Evolutionary conservation across 2,888 invertebrate genomes (phyloP).

Genomic region (Lithophane semibrunnea): DNA sequence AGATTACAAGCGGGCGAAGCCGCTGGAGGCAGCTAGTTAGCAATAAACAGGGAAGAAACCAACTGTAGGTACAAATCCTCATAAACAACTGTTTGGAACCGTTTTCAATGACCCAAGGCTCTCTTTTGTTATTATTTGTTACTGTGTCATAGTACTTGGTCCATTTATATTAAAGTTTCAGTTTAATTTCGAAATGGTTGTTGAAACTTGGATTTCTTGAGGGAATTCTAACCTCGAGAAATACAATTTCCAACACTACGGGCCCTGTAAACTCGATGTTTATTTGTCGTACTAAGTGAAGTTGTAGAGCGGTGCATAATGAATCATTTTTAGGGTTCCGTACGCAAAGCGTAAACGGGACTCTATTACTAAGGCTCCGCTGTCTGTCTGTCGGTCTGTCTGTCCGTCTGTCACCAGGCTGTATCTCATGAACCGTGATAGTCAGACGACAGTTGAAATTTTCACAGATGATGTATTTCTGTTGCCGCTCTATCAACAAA

Average conservation of each 20-base stretch:
- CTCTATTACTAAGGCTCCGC: too few relatives aligned
- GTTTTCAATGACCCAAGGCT: constrained; percentile 1
- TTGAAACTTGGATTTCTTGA: background rate
- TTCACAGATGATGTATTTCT: too few relatives aligned
- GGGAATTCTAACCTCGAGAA: background rate
- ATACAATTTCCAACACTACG: constrained; percentile 5
- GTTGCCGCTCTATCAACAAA: too few relatives aligned
- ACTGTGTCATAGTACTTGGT: background rate
- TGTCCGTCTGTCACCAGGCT: too few relatives aligned
- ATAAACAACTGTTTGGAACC: background rate
- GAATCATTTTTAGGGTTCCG: too few relatives aligned
- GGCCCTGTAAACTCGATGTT: constrained; percentile 15
- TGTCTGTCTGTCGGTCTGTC: too few relatives aligned
- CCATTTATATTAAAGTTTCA: background rate
- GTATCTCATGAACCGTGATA: too few relatives aligned
- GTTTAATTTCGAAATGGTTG: background rate
- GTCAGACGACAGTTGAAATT: too few relatives aligned
- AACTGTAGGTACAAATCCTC: background rate
- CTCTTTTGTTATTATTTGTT: background rate
- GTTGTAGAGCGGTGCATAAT: constrained; percentile 22
- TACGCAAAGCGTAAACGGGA: too few relatives aligned
- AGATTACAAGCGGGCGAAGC: too few relatives aligned
- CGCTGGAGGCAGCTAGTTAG: too few relatives aligned
- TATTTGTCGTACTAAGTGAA: constrained; percentile 26
- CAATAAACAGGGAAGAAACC: background rate